Percentiles rank a stretch among this genome's conserved stretches.
Evolutionary conservation across 2,797 vertebrate genomes (phyloP).

Genomic region (Buceros bicornis): DNA sequence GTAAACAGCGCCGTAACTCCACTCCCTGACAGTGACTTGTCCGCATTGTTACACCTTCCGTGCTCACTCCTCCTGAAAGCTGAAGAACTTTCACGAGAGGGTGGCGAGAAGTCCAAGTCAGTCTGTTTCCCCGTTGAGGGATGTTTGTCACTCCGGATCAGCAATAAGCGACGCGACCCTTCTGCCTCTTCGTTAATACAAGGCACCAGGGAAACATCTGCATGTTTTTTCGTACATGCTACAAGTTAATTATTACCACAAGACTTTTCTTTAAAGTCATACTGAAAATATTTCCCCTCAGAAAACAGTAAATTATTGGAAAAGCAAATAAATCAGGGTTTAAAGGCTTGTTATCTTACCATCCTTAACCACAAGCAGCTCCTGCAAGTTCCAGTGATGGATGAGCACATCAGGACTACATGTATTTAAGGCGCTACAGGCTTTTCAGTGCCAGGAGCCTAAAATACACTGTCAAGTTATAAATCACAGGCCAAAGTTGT

Average conservation of each 20-base stretch:
- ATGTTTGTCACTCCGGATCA: constrained; percentile 40
- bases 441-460: constrained; percentile 61
- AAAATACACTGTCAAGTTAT: constrained; percentile 52
- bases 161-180: not conserved
- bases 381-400: constrained; percentile 58
- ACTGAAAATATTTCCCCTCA: constrained; percentile 58
- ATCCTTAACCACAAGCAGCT: constrained; percentile 40
- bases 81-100: not conserved
- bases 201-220: constrained; percentile 46
- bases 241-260: constrained; percentile 60
- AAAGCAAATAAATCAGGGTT: constrained; percentile 69
- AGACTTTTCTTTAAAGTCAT: constrained; percentile 50
- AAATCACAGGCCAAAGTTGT: constrained; percentile 51
- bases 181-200: constrained; percentile 55
- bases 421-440: constrained; percentile 52
- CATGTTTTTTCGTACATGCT: not conserved
- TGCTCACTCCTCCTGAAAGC: constrained; percentile 8
- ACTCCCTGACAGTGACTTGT: not conserved
- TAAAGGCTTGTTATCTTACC: constrained; percentile 65
- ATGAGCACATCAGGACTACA: constrained; percentile 63
- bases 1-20: not conserved
- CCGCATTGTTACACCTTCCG: not conserved
- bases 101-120: not conserved
- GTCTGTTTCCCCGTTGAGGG: constrained; percentile 15
- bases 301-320: constrained; percentile 55